Percentiles rank a stretch among this genome's conserved stretches.
Evolutionary conservation across 1,140 invertebrate genomes (phyloP).

Genomic region (Drosophila tristis): DNA sequence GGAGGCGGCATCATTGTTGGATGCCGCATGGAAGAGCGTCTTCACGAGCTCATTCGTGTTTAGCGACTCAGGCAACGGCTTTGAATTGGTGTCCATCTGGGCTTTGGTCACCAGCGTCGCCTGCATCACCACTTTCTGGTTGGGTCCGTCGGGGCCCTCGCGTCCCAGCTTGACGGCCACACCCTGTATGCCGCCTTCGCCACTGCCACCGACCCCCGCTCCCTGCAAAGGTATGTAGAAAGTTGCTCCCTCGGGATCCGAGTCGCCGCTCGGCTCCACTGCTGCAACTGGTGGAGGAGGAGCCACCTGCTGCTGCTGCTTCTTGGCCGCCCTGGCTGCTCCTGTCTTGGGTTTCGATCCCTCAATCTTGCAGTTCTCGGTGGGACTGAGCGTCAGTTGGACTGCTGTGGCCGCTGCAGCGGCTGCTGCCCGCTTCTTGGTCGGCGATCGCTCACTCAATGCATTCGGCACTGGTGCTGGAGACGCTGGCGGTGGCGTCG

Average conservation of each 20-base stretch:
- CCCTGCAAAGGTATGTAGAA: constrained; percentile 89
- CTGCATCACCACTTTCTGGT: constrained; percentile 87
- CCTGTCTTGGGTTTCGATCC: constrained; percentile 49
- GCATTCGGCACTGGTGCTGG: constrained; percentile 82
- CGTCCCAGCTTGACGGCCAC: constrained; percentile 89
- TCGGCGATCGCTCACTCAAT: constrained; percentile 77
- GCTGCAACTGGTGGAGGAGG: constrained; percentile 18
- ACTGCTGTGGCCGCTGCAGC: constrained; percentile 73
- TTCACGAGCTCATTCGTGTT: constrained; percentile 80
- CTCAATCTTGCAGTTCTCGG: constrained; percentile 73
- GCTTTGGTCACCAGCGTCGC: constrained; percentile 89
- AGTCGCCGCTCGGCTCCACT: constrained; percentile 50
- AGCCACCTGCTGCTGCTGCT: constrained; percentile 39
- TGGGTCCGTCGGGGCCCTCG: constrained; percentile 87
- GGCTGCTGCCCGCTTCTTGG: constrained; percentile 67
- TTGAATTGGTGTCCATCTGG: constrained; percentile 84
- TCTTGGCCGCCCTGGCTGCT: constrained; percentile 48
- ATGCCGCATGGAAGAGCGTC: constrained; percentile 72
- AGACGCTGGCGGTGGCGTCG: constrained; percentile 64
- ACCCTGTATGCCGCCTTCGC: constrained; percentile 86
- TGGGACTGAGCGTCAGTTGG: constrained; percentile 76
- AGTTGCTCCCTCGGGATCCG: constrained; percentile 85
- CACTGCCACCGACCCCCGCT: constrained; percentile 84
- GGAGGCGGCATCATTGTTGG: constrained; percentile 36
- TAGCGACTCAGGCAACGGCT: constrained; percentile 72